Evolutionary conservation across 1,140 invertebrate genomes (phyloP).

Genomic region (Cydia amplana): DNA sequence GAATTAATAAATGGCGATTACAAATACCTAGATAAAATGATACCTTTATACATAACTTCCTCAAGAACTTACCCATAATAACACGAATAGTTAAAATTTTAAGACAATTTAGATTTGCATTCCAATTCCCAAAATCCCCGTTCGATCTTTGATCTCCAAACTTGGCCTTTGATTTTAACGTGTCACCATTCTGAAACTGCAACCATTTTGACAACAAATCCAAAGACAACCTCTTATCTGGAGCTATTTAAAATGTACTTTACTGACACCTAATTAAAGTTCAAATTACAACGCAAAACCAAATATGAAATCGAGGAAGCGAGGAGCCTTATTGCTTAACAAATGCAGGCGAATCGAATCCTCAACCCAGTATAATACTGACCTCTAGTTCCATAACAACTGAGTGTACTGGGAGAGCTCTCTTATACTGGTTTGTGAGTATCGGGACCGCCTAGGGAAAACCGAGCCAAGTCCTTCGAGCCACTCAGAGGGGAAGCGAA

Average conservation of each 20-base stretch:
- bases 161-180: conserved; percentile 9
- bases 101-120: neutral
- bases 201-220: conserved; percentile 1
- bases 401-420: neutral
- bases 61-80: neutral
- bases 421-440: neutral
- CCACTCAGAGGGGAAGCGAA: neutral
- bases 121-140: conserved; percentile 3
- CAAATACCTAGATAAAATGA: too few relatives aligned
- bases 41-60: neutral
- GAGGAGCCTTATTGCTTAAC: neutral
- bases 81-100: neutral
- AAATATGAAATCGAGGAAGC: neutral
- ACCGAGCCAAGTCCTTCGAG: neutral
- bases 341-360: neutral
- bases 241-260: neutral
- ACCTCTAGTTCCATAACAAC: neutral
- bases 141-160: neutral
- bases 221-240: neutral
- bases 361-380: neutral
- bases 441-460: neutral
- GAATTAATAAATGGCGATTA: too few relatives aligned
- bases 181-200: conserved; percentile 1
- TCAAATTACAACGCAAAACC: neutral
- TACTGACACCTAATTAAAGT: neutral